A percentile compares a stretch with the other conserved stretches of the same genome.
Conservation (phyloP, 2,888 invertebrate genomes). For the Anoplius nigerrimus region DNA sequence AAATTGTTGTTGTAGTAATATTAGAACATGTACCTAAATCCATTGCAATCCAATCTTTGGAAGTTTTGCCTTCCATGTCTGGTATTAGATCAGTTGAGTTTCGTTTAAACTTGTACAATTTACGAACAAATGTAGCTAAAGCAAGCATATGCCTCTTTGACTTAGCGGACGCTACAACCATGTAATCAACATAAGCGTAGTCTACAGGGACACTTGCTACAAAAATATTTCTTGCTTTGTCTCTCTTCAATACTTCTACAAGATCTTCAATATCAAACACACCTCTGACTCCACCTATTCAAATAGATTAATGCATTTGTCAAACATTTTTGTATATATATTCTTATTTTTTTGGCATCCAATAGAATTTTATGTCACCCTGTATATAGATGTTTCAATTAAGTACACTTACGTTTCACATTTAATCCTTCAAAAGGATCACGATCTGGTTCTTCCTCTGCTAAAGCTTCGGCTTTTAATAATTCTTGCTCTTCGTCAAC, state of each 20-base stretch:
- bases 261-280: conserved; percentile 94
- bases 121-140: conserved; percentile 84
- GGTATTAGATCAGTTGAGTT: conserved; percentile 81
- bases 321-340: not conserved
- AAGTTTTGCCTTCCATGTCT: conserved; percentile 85
- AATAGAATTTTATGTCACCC: not conserved
- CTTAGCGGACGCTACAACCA: conserved; percentile 87
- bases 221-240: conserved; percentile 88
- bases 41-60: conserved; percentile 90
- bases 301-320: not conserved
- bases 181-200: conserved; percentile 88
- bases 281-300: conserved; percentile 85
- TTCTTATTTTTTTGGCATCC: not conserved
- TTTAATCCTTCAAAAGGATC: conserved; percentile 82
- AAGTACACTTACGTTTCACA: conserved; percentile 78
- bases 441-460: conserved; percentile 62
- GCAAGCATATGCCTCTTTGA: conserved; percentile 86
- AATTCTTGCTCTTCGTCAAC: conserved; percentile 80
- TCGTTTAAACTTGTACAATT: conserved; percentile 85
- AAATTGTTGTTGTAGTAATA: not conserved
- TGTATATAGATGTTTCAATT: too few relatives aligned
- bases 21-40: conserved; percentile 83
- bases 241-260: conserved; percentile 84
- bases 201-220: conserved; percentile 86
- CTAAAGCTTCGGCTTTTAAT: conserved; percentile 23